Percentiles rank a stretch among this genome's conserved stretches.
Conservation (phyloP, 2,113 vertebrate species). For the Tupaia chinensis region DNA sequence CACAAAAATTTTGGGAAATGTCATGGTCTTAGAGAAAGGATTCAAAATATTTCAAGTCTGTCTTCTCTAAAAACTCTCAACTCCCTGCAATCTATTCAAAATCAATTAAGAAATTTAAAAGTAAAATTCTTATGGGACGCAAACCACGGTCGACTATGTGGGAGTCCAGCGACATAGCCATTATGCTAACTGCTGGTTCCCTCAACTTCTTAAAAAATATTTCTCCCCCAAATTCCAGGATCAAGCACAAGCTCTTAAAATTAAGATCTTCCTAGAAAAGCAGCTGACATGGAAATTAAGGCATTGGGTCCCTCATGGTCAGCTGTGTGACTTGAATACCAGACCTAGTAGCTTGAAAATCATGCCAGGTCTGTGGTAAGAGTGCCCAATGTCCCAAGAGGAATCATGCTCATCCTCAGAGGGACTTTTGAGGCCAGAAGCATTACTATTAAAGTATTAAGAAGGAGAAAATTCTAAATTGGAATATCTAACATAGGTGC, state of each 20-base stretch:
- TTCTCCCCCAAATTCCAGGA: neutral
- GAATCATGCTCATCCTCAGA: neutral
- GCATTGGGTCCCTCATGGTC: too few relatives aligned
- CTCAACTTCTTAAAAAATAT: too few relatives aligned
- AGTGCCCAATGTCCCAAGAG: too few relatives aligned
- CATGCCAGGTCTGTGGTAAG: too few relatives aligned
- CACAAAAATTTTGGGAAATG: neutral
- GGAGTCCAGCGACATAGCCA: too few relatives aligned
- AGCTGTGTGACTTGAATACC: too few relatives aligned
- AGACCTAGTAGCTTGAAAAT: too few relatives aligned
- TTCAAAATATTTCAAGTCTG: neutral
- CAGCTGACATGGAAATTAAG: neutral
- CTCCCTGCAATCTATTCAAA: neutral
- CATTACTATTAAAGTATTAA: neutral
- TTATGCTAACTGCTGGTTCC: too few relatives aligned
- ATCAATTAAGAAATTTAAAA: slow-evolving; percentile 16
- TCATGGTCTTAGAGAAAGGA: neutral
- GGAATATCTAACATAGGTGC: neutral
- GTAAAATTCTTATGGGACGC: neutral
- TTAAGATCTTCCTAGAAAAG: neutral
- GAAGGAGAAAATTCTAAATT: neutral
- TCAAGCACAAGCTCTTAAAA: neutral
- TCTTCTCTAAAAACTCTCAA: slow-evolving; percentile 12
- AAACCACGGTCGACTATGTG: too few relatives aligned
- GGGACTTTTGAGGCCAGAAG: neutral